Evolutionary conservation across 2,113 vertebrate species (phyloP).

Genomic region (Platycercus adscitus): DNA sequence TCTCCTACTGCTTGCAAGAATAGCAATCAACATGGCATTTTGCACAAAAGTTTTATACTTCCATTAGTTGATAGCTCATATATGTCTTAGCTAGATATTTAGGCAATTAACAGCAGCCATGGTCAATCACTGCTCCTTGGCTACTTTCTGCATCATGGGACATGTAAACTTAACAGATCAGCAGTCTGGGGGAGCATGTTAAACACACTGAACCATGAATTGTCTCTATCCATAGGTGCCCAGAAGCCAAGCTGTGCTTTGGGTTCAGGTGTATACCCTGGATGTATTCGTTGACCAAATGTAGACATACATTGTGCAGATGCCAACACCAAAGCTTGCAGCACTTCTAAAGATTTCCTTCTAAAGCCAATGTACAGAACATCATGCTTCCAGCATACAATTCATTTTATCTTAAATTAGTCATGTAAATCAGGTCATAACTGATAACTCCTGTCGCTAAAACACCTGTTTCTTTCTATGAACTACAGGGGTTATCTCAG

Average conservation of each 20-base stretch:
- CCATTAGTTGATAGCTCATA: neutral
- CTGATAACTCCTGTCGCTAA: neutral
- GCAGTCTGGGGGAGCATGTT: neutral
- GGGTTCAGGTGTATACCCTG: neutral
- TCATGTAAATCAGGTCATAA: neutral
- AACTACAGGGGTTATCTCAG: neutral
- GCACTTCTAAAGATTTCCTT: neutral
- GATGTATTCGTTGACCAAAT: neutral
- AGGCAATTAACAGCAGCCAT: neutral
- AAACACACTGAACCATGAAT: neutral
- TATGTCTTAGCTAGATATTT: neutral
- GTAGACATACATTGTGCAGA: neutral
- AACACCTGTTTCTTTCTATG: neutral
- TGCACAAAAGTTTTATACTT: neutral
- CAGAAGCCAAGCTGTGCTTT: neutral
- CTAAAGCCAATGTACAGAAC: neutral
- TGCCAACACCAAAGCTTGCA: neutral
- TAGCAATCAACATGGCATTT: neutral
- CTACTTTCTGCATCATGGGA: neutral
- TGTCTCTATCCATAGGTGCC: neutral
- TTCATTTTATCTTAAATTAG: neutral
- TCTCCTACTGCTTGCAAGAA: neutral
- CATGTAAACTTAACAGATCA: neutral
- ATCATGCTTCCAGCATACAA: neutral
- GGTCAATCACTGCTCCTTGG: neutral